Conservation (phyloP, 1,140 invertebrate genomes). For the Portunus trituberculatus region DNA sequence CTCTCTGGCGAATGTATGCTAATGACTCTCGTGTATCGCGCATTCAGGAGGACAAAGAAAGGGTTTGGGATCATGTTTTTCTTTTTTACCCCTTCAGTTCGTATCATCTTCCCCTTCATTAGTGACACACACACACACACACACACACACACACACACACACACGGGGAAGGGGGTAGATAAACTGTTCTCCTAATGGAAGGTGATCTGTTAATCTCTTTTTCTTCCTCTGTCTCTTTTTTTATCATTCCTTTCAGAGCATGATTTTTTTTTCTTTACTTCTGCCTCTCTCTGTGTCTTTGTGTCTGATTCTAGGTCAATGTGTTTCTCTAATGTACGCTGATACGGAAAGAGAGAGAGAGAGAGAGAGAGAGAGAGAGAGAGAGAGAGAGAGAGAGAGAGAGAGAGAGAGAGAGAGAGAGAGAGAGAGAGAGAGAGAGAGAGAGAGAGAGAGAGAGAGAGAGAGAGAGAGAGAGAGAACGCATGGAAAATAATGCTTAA, state of each 20-base stretch:
- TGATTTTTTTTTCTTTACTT: neutral
- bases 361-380: too few relatives aligned
- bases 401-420: too few relatives aligned
- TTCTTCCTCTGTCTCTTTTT: neutral
- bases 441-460: too few relatives aligned
- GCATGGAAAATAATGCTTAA: too few relatives aligned
- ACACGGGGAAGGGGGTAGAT: neutral
- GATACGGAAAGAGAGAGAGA: too few relatives aligned
- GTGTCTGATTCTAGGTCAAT: too few relatives aligned
- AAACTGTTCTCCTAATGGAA: neutral
- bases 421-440: too few relatives aligned
- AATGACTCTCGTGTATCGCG: neutral
- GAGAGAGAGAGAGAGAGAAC: too few relatives aligned
- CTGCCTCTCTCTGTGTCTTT: too few relatives aligned
- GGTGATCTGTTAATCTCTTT: neutral
- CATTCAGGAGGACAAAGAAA: neutral
- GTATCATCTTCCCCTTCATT: neutral
- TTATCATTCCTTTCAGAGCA: neutral
- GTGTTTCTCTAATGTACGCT: too few relatives aligned
- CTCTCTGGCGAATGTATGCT: neutral
- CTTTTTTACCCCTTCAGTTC: neutral
- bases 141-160: neutral
- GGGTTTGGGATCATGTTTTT: neutral
- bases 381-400: too few relatives aligned
- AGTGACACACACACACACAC: neutral